phyloP scores from a whole-genome alignment of 2,888 invertebrate genomes.

The Scaptomyza tumidula region DNA sequence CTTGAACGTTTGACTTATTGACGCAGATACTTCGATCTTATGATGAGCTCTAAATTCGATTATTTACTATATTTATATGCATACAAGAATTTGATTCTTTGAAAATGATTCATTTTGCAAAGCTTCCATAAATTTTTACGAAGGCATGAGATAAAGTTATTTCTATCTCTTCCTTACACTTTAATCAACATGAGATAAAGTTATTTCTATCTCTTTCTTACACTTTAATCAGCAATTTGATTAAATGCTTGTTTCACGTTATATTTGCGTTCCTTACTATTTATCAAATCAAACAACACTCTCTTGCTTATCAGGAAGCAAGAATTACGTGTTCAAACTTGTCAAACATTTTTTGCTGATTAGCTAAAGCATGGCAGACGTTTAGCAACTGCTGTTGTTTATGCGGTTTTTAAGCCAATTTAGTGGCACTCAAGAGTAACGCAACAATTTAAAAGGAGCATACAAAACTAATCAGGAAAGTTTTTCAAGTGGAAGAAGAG shows the following conservation, averaged over 20 bases:
- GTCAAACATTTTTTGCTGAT: slow-evolving; percentile 46
- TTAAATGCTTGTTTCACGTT: slow-evolving; percentile 20
- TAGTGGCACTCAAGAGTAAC: slow-evolving; percentile 6
- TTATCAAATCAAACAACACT: slow-evolving; percentile 44
- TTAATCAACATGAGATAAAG: neutral
- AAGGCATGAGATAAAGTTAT: neutral
- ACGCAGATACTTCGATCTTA: neutral
- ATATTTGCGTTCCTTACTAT: slow-evolving; percentile 19
- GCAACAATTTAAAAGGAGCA: slow-evolving; percentile 7
- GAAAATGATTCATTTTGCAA: too few relatives aligned
- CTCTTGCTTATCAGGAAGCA: slow-evolving; percentile 44
- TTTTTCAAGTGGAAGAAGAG: slow-evolving; percentile 19
- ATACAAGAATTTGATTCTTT: too few relatives aligned
- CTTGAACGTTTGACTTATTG: neutral
- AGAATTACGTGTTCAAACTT: slow-evolving; percentile 49
- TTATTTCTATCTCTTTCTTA: neutral
- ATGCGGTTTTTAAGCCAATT: slow-evolving; percentile 12
- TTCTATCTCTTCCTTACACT: neutral
- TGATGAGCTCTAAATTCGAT: too few relatives aligned
- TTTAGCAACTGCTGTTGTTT: slow-evolving; percentile 11
- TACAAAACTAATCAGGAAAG: slow-evolving; percentile 52
- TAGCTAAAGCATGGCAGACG: slow-evolving; percentile 15
- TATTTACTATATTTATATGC: too few relatives aligned
- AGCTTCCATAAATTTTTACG: neutral
- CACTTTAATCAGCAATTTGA: slow-evolving; percentile 5